A percentile compares a stretch with the other conserved stretches of the same genome.
Evolutionary conservation across 2,888 invertebrate species (phyloP).

Genomic region (Leistus spinibarbis): DNA sequence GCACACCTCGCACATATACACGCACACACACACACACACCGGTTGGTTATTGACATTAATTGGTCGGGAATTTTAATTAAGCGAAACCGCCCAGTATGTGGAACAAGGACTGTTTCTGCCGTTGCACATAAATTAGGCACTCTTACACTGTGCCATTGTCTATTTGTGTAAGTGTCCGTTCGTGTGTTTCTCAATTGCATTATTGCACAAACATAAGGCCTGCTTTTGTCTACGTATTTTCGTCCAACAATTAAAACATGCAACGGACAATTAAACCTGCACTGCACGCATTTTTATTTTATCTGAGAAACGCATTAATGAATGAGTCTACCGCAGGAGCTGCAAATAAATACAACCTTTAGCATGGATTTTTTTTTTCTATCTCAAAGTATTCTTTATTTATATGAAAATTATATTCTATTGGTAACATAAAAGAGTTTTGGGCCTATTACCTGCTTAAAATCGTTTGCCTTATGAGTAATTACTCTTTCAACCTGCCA

Average conservation of each 20-base stretch:
- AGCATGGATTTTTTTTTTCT: too few species aligned
- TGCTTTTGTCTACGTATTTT: not conserved
- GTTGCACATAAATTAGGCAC: constrained; percentile 24
- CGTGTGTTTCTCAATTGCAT: not conserved
- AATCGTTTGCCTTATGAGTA: too few species aligned
- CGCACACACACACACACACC: constrained; percentile 11
- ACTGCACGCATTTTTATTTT: too few species aligned
- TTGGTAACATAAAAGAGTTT: too few species aligned
- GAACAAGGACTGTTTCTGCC: constrained; percentile 19
- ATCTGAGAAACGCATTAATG: too few species aligned
- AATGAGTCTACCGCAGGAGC: too few species aligned
- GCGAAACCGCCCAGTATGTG: constrained; percentile 15
- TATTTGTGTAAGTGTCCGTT: not conserved
- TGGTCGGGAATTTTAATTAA: constrained; percentile 44
- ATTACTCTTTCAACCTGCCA: too few species aligned
- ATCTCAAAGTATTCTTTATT: too few species aligned
- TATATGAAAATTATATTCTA: too few species aligned
- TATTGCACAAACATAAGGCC: not conserved
- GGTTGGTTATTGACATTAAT: constrained; percentile 42
- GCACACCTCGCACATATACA: constrained; percentile 21
- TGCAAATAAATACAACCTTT: too few species aligned
- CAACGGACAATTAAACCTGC: not conserved
- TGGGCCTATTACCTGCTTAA: too few species aligned
- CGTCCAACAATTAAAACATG: not conserved
- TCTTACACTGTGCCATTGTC: constrained; percentile 27